phyloP scores from a whole-genome alignment of 2,888 invertebrate genomes.

The Limnephilus marmoratus region DNA sequence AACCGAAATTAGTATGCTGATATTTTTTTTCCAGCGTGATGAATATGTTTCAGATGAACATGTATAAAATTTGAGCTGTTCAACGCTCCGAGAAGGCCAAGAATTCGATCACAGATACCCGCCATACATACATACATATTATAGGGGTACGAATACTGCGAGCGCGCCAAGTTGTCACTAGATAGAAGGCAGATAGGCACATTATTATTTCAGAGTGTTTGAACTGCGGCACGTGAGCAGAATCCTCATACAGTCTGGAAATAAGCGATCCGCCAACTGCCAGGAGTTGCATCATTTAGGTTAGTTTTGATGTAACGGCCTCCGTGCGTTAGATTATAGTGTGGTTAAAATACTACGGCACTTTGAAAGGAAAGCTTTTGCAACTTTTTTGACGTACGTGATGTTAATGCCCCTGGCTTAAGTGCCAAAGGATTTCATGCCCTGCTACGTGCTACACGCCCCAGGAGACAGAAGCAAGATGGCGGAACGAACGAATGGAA shows the following conservation, averaged over 20 bases:
- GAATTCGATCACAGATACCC: not conserved
- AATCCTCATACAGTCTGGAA: not conserved
- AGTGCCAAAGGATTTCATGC: slow-evolving; percentile 25
- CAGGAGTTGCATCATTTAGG: slow-evolving; percentile 40
- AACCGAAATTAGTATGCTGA: not conserved
- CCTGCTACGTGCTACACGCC: not conserved
- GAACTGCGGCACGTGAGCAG: not conserved
- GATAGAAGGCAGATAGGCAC: not conserved
- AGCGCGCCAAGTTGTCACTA: not conserved
- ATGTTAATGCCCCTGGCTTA: not conserved
- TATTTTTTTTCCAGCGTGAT: not conserved
- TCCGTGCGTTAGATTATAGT: slow-evolving; percentile 40
- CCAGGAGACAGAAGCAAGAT: not conserved
- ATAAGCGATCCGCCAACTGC: slow-evolving; percentile 10
- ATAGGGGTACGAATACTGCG: not conserved
- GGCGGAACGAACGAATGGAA: not conserved
- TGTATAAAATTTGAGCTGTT: not conserved
- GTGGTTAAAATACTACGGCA: slow-evolving; percentile 32
- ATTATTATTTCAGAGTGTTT: not conserved
- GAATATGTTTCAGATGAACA: not conserved
- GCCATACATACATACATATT: not conserved
- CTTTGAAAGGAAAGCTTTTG: slow-evolving; percentile 40
- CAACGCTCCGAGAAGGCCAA: not conserved
- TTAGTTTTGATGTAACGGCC: slow-evolving; percentile 48
- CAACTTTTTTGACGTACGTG: slow-evolving; percentile 38